A percentile compares a stretch with the other conserved stretches of the same genome.
Conservation (phyloP, 2,113 vertebrate species). For the Nerophis ophidion region DNA sequence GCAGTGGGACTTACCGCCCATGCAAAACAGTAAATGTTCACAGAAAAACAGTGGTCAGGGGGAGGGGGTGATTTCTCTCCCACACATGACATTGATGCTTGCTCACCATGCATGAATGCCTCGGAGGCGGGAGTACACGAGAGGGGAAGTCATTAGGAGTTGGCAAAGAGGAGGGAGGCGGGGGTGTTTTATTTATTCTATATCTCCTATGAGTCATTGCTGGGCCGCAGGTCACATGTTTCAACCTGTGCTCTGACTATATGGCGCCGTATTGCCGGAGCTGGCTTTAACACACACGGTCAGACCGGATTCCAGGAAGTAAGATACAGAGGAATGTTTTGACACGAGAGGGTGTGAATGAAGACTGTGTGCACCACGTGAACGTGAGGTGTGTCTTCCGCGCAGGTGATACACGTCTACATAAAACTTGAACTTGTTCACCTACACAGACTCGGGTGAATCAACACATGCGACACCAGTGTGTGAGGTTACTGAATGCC, state of each 20-base stretch:
- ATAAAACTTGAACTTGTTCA: constrained; percentile 6
- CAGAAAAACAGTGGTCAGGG: constrained; percentile 17
- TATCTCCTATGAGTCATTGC: constrained; percentile 15
- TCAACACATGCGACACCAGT: constrained; percentile 8
- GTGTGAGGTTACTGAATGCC: constrained; percentile 14
- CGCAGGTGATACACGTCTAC: constrained; percentile 34
- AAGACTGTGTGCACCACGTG: constrained; percentile 14
- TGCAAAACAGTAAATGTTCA: constrained; percentile 31
- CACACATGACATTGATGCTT: constrained; percentile 17
- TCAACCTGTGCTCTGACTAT: constrained; percentile 40
- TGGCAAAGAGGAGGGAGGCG: constrained; percentile 15
- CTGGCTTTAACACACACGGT: constrained; percentile 18
- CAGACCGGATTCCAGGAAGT: constrained; percentile 46
- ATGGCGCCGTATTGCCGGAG: constrained; percentile 26
- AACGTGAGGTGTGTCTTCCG: constrained; percentile 3
- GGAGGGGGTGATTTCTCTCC: constrained; percentile 4
- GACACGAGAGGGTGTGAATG: constrained; percentile 7
- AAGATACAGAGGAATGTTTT: constrained; percentile 7
- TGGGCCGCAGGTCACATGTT: constrained; percentile 56
- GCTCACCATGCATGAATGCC: constrained; percentile 13
- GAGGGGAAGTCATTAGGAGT: constrained; percentile 17
- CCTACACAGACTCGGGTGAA: constrained; percentile 1
- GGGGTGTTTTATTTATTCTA: constrained; percentile 31
- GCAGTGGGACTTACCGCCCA: constrained; percentile 24
- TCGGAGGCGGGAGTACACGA: constrained; percentile 27